These are phyloP conservation scores for Ophraella communa DNA, from an alignment of 2,888 invertebrate species.

Conservation along the genomic window DNA sequence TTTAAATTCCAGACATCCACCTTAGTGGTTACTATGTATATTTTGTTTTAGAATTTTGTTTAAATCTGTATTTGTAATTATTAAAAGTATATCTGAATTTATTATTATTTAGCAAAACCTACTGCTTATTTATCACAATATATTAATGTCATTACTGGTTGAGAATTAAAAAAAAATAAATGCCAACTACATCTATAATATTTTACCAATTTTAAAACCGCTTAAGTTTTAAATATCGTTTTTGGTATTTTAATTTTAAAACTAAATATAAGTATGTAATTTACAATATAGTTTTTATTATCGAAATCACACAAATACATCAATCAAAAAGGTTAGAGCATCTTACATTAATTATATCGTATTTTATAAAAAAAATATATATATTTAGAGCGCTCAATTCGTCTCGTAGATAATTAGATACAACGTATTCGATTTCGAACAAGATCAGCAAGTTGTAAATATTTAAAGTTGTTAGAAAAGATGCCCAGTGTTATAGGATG, in stretches of 20 bases:
- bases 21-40: too few species aligned
- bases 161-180: neutral
- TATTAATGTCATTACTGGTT: too few species aligned
- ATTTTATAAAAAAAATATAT: conserved; percentile 2
- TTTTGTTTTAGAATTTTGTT: too few species aligned
- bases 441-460: conserved; percentile 33
- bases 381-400: conserved; percentile 31
- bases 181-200: neutral
- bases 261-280: neutral
- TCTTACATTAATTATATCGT: neutral
- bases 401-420: conserved; percentile 31
- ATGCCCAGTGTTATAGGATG: conserved; percentile 30
- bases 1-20: too few species aligned
- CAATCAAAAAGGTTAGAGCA: conserved; percentile 6
- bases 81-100: too few species aligned
- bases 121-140: too few species aligned
- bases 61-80: too few species aligned
- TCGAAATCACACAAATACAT: neutral
- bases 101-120: too few species aligned
- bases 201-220: neutral
- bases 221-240: neutral
- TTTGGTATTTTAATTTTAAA: neutral
- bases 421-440: conserved; percentile 37
- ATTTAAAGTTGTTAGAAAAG: conserved; percentile 32
- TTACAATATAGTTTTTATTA: neutral